Base-by-base conservation (phyloP, 2,113 vertebrate genomes). In the Myotis davidii region DNA sequence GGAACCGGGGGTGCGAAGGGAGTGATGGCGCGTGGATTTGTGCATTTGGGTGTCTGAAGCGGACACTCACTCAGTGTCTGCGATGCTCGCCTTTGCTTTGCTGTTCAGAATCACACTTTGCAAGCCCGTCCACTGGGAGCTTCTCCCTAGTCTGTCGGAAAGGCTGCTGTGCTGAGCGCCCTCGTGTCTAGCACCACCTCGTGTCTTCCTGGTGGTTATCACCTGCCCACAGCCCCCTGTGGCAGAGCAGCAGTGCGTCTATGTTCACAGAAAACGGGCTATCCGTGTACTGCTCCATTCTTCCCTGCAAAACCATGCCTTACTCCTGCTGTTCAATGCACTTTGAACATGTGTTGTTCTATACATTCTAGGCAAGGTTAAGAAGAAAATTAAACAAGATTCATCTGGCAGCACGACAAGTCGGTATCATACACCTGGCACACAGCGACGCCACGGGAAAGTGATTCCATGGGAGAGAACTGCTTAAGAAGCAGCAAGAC, bases 341-440 rank as follows among this genome's bases (percentile, higher is more conserved):
- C 79, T 93, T 95, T 79, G 91, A 94, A 85, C 37, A 84, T 54
- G 14, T 87, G 90, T 45, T 86, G 1, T 84, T 96, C 90, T 82
- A 45, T 84, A 61, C 81, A 91, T 94, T 45, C 81, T 77, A 96
- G 84, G 45, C 32, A 95, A 97, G 27, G 18, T 95, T 91, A 96
- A 91, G 94, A 85, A 73, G 79, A 94, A 97, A 92, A 94, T 94
- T 94, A 96, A 95, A 69, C 59, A 90, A 96, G 76, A 94, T 69
- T 96, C 61, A 82, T 88, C 81, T 85, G 64, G 12, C 39, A 95
- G 79, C 16, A 73, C 7, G 32, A 25, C 29, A 72, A 90, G 65
- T 76, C 81, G 93, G 50, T 59, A 72, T 50, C 61, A 39, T n/a
- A 84, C 56, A 92, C 93, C 94, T 94, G 81, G 59, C 29, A 74